phyloP scores from a whole-genome alignment of 2,888 invertebrate genomes.

The Nymphalis polychloros region DNA sequence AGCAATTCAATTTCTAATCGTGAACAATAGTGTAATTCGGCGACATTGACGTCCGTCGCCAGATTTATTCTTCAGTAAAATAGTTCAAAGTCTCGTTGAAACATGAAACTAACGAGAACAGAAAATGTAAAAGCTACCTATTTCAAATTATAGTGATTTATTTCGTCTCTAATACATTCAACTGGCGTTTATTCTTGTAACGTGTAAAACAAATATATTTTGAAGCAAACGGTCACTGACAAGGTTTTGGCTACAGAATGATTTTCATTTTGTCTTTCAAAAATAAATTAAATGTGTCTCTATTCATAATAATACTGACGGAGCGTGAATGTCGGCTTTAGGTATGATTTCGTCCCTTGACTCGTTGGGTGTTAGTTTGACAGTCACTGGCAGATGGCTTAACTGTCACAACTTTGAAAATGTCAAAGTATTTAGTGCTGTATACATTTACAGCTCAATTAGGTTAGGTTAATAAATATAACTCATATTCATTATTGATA shows the following conservation, averaged over 20 bases:
- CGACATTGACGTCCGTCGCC: slow-evolving; percentile 9
- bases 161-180: slow-evolving; percentile 33
- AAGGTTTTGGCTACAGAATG: slow-evolving; percentile 33
- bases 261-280: slow-evolving; percentile 30
- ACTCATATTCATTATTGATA: no score
- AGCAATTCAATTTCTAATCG: not conserved
- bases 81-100: slow-evolving; percentile 8
- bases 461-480: no score
- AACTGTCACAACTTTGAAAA: slow-evolving; percentile 1
- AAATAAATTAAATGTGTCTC: slow-evolving; percentile 25
- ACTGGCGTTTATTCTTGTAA: slow-evolving; percentile 7
- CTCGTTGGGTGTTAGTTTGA: not conserved
- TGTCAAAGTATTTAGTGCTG: not conserved
- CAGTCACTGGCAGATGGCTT: not conserved
- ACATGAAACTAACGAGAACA: slow-evolving; percentile 6
- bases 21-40: slow-evolving; percentile 1
- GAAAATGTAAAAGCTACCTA: not conserved
- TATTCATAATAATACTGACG: slow-evolving; percentile 13
- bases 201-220: slow-evolving; percentile 49
- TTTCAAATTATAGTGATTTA: slow-evolving; percentile 39
- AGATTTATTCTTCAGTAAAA: slow-evolving; percentile 30
- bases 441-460: not conserved
- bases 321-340: slow-evolving; percentile 4
- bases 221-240: slow-evolving; percentile 47
- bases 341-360: not conserved